Conservation (phyloP, 1,140 invertebrate genomes). For the Anoplophora glabripennis region DNA sequence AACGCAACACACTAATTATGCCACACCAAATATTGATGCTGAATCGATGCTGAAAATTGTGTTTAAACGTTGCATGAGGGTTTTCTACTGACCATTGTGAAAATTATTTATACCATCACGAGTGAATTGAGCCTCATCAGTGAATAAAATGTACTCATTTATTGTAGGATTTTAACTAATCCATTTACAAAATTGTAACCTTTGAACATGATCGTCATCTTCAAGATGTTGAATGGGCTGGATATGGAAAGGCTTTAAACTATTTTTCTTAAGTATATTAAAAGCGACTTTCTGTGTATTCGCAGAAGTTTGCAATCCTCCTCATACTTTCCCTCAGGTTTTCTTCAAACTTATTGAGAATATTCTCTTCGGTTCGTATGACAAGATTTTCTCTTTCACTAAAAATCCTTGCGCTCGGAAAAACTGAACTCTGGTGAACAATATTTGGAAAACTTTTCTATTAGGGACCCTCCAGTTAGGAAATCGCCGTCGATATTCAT, state of each 20-base stretch:
- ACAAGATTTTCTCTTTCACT: too few species aligned
- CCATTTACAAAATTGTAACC: constrained; percentile 5
- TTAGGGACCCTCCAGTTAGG: too few species aligned
- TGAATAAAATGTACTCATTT: constrained; percentile 12
- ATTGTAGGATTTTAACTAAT: constrained; percentile 7
- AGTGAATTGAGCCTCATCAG: constrained; percentile 15
- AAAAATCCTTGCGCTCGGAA: too few species aligned
- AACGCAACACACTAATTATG: not conserved
- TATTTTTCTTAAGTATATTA: not conserved
- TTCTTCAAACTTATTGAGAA: too few species aligned
- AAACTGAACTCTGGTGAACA: too few species aligned
- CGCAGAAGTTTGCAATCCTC: not conserved
- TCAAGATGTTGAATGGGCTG: not conserved
- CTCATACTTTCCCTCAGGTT: constrained; percentile 4
- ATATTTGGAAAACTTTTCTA: too few species aligned
- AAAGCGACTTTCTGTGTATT: not conserved
- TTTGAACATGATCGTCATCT: constrained; percentile 3
- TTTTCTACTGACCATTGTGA: constrained; percentile 16
- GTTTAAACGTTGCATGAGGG: constrained; percentile 3
- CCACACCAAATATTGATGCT: constrained; percentile 8
- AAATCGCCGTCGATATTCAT: too few species aligned
- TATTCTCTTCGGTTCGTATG: too few species aligned
- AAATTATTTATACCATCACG: constrained; percentile 13
- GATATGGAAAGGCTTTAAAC: constrained; percentile 3
- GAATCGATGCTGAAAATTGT: constrained; percentile 11